Percentiles rank a stretch among this genome's conserved stretches.
Conservation (phyloP, 2,797 vertebrate genomes). For the Sebastes ruberrimus region DNA sequence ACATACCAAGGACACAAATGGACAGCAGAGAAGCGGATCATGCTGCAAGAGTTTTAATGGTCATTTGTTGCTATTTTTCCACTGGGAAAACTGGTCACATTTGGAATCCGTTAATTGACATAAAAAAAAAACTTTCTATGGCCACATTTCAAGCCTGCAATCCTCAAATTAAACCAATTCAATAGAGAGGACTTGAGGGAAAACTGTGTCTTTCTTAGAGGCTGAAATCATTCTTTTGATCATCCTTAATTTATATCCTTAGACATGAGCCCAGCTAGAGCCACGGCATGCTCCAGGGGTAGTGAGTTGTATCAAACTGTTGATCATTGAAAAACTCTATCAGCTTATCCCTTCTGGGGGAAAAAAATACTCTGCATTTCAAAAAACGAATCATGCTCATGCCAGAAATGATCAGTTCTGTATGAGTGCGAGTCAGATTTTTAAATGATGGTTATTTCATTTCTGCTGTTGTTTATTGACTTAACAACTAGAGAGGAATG, state of each 20-base stretch:
- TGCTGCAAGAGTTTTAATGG: not conserved
- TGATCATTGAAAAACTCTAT: slow-evolving; percentile 11
- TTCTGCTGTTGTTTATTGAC: slow-evolving; percentile 19
- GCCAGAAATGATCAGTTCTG: slow-evolving; percentile 22
- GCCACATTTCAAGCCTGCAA: not conserved
- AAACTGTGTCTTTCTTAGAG: not conserved
- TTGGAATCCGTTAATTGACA: slow-evolving; percentile 10
- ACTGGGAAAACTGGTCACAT: slow-evolving; percentile 1
- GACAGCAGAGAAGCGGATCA: not conserved
- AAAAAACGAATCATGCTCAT: slow-evolving; percentile 15
- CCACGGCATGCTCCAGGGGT: not conserved
- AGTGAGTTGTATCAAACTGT: slow-evolving; percentile 19
- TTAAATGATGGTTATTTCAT: slow-evolving; percentile 16
- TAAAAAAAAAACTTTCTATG: not conserved
- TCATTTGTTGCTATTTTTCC: not conserved
- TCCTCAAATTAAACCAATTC: slow-evolving; percentile 25
- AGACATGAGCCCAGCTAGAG: slow-evolving; percentile 6
- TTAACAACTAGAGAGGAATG: not conserved
- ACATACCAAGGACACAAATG: slow-evolving; percentile 18
- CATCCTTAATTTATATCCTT: slow-evolving; percentile 26
- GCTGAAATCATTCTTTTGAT: slow-evolving; percentile 34
- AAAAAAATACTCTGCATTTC: not conserved
- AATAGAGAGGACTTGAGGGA: not conserved
- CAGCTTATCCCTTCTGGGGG: not conserved
- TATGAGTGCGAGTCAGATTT: not conserved